phyloP scores from a whole-genome alignment of 2,113 vertebrate genomes.

The Notiomystis cincta region DNA sequence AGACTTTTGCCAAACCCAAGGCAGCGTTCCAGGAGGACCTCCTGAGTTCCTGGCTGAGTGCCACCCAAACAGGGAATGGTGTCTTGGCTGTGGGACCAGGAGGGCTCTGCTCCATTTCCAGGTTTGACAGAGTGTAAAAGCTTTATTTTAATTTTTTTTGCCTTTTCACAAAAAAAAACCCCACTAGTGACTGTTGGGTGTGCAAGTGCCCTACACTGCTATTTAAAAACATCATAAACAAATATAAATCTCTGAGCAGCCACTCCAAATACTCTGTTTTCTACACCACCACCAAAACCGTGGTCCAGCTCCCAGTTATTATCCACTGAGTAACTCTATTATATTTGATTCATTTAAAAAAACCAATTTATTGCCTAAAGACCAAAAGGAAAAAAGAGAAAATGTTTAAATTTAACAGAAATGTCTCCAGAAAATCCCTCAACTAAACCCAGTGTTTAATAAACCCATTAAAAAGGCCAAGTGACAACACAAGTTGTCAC shows the following conservation, averaged over 20 bases:
- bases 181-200: background rate
- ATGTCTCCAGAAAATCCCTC: background rate
- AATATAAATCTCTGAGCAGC: background rate
- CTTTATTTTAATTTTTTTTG: background rate
- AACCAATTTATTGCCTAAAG: background rate
- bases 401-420: background rate
- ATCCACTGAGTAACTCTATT: background rate
- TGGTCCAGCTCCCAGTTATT: background rate
- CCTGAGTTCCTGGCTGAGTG: conserved; percentile 29
- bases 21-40: conserved; percentile 43
- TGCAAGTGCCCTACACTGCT: background rate
- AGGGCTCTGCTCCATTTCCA: background rate
- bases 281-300: background rate
- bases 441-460: background rate
- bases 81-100: background rate
- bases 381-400: background rate
- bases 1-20: conserved; percentile 12
- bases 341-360: background rate
- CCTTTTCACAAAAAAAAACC: background rate
- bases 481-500: too few relatives aligned
- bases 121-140: background rate
- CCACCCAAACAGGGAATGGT: background rate
- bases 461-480: background rate
- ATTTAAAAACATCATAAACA: background rate
- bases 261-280: background rate